phyloP scores from a whole-genome alignment of 2,113 vertebrate genomes.

The Apteryx owenii region DNA sequence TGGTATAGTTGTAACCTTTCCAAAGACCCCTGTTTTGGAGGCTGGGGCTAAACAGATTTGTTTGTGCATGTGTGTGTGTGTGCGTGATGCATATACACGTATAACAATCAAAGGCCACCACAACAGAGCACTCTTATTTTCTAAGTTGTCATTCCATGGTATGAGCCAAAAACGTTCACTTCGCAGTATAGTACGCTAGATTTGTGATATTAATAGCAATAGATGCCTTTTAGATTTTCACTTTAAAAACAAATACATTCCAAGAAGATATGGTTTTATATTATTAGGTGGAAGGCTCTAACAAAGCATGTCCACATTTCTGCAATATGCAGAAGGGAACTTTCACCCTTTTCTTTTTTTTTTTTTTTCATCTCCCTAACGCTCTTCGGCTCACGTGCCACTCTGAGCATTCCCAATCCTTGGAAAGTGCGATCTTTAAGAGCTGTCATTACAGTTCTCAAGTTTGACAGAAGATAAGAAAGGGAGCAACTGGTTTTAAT shows the following conservation, averaged over 20 bases:
- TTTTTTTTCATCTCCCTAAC: neutral
- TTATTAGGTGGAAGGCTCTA: neutral
- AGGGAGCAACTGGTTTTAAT: slow-evolving; percentile 64
- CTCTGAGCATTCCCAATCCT: slow-evolving; percentile 57
- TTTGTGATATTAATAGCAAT: neutral
- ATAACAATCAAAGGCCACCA: slow-evolving; percentile 19
- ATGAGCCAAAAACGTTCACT: neutral
- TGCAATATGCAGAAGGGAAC: neutral
- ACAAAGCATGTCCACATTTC: neutral
- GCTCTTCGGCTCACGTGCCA: slow-evolving; percentile 57
- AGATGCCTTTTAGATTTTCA: neutral
- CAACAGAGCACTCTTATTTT: neutral
- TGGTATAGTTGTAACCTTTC: slow-evolving; percentile 9
- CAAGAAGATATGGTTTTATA: neutral
- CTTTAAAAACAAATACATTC: neutral
- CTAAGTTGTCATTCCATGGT: neutral
- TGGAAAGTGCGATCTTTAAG: slow-evolving; percentile 50
- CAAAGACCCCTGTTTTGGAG: neutral
- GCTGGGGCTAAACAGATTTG: neutral
- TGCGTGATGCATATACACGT: neutral
- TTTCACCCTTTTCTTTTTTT: neutral
- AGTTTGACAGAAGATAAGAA: slow-evolving; percentile 66
- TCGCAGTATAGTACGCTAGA: neutral
- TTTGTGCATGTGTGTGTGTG: neutral
- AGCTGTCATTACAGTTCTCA: slow-evolving; percentile 69